Percentiles rank a stretch among this genome's conserved stretches.
Evolutionary conservation across 2,113 vertebrate genomes (phyloP).

Genomic region (Lepidothrix coronata): DNA sequence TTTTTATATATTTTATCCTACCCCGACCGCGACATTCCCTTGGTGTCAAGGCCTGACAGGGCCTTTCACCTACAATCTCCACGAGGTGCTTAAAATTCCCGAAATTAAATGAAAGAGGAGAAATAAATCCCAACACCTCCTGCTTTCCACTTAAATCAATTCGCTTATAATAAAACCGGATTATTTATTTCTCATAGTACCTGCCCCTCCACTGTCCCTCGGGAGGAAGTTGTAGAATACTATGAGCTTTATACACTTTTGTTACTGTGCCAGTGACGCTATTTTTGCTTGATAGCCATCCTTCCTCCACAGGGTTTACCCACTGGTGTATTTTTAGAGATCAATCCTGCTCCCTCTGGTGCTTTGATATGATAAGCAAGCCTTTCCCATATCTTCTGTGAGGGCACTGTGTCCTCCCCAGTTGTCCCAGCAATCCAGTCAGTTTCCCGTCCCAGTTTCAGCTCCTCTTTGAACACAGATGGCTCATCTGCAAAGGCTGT

Average conservation of each 20-base stretch:
- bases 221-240: background rate
- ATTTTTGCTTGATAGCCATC: background rate
- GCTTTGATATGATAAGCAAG: background rate
- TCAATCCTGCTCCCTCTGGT: fast-evolving
- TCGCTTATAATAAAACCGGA: too few relatives aligned
- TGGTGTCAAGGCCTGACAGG: too few relatives aligned
- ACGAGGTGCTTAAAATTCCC: too few relatives aligned
- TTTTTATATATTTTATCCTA: too few relatives aligned
- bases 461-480: background rate
- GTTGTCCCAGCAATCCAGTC: background rate
- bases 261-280: background rate
- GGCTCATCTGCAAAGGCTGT: background rate
- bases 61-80: too few relatives aligned
- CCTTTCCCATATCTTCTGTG: background rate
- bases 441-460: background rate
- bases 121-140: too few relatives aligned
- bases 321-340: background rate
- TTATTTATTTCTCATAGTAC: background rate
- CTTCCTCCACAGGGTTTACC: background rate
- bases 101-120: too few relatives aligned
- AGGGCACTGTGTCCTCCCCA: background rate
- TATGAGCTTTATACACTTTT: background rate
- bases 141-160: too few relatives aligned
- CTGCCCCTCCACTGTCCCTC: fast-evolving
- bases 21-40: too few relatives aligned